Percentiles rank a stretch among this genome's conserved stretches.
These are phyloP conservation scores for Neuroterus valhalla DNA, from an alignment of 1,140 invertebrate species.

Conservation along the genomic window DNA sequence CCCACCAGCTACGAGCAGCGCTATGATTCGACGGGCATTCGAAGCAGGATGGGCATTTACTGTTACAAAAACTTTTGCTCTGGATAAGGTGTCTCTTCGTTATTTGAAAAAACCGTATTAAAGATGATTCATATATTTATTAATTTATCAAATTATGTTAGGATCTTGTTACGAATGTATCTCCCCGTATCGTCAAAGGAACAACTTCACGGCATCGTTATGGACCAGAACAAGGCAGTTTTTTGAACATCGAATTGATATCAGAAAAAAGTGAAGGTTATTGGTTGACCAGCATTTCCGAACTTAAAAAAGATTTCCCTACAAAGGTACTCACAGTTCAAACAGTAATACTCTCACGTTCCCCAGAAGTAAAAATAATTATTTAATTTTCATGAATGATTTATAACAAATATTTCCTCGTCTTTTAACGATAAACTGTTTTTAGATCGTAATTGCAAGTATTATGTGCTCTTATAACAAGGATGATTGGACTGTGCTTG, in stretches of 20 bases:
- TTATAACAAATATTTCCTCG: conserved; percentile 29
- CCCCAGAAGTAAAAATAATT: too few species aligned
- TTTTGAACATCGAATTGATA: conserved; percentile 98
- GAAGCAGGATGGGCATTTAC: conserved; percentile 97
- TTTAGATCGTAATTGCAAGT: conserved; percentile 93
- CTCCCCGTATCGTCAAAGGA: conserved; percentile 95
- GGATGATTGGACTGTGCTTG: conserved; percentile 91
- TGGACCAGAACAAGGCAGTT: conserved; percentile 95
- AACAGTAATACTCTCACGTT: conserved; percentile 45
- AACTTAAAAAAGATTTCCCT: conserved; percentile 95
- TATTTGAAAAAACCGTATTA: conserved; percentile 9
- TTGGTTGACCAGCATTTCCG: conserved; percentile 92
- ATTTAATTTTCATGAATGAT: too few species aligned
- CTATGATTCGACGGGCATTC: conserved; percentile 97
- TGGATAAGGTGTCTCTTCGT: conserved; percentile 86
- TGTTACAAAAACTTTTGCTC: conserved; percentile 95
- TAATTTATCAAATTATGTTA: conserved; percentile 59
- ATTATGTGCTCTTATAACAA: conserved; percentile 96
- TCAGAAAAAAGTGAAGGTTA: conserved; percentile 96
- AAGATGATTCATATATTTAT: background rate
- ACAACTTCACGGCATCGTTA: conserved; percentile 93
- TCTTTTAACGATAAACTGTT: background rate
- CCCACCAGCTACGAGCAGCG: conserved; percentile 93
- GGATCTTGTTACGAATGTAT: conserved; percentile 97
- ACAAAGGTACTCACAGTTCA: conserved; percentile 77